A percentile compares a stretch with the other conserved stretches of the same genome.
Evolutionary conservation across 2,113 vertebrate species (phyloP).

Genomic region (Lasiurus borealis): DNA sequence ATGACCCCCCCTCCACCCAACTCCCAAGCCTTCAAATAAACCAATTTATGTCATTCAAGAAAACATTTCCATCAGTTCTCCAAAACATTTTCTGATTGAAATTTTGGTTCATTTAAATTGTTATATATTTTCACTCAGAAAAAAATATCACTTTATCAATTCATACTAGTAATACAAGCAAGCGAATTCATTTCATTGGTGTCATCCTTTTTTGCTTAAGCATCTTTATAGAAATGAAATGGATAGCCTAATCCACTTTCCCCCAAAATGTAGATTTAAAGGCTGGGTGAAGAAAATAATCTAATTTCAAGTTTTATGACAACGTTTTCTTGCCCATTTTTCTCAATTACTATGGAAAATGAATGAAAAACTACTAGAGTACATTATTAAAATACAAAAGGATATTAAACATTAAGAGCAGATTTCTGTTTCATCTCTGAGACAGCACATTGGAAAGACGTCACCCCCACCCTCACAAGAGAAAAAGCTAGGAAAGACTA

Average conservation of each 20-base stretch:
- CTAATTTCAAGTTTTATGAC: slow-evolving; percentile 5
- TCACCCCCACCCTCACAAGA: not conserved
- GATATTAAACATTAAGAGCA: not conserved
- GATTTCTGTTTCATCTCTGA: not conserved
- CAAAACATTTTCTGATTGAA: not conserved
- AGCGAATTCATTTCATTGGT: not conserved
- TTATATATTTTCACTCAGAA: not conserved
- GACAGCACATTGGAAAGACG: not conserved
- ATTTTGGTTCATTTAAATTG: not conserved
- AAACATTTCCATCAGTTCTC: not conserved
- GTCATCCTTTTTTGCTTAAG: not conserved
- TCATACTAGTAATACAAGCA: not conserved
- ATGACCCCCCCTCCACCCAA: too few species aligned
- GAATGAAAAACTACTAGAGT: not conserved
- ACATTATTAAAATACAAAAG: not conserved
- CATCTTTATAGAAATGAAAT: not conserved
- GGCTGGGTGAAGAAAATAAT: not conserved
- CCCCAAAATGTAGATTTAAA: not conserved
- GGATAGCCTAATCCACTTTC: not conserved
- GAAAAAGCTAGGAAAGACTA: not conserved
- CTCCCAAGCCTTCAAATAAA: not conserved
- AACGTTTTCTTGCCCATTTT: not conserved
- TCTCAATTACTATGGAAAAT: not conserved
- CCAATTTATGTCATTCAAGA: not conserved
- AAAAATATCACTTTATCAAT: not conserved